Conservation (phyloP, 2,888 invertebrate genomes). For the Mythimna impura region DNA sequence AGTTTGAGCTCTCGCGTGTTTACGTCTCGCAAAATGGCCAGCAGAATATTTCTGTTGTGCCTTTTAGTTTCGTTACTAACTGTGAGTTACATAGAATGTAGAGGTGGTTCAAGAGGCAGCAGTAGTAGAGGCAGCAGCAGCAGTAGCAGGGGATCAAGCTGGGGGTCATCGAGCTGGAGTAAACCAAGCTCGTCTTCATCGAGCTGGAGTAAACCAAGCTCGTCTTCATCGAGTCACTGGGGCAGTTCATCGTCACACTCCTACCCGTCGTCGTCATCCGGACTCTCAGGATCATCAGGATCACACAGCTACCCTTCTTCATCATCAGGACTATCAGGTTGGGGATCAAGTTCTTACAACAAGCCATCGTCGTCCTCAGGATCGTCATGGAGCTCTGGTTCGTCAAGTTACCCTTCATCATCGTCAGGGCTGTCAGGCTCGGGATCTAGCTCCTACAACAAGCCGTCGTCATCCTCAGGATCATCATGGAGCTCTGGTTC, state of each 20-base stretch:
- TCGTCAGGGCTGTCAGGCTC: conserved; percentile 33
- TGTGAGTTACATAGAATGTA: conserved; percentile 72
- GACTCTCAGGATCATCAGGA: conserved; percentile 32
- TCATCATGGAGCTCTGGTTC: conserved; percentile 7
- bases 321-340: conserved; percentile 33
- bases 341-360: conserved; percentile 10
- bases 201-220: conserved; percentile 23
- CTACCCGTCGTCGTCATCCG: conserved; percentile 49
- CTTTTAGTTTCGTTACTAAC: conserved; percentile 75
- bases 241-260: conserved; percentile 35
- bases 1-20: conserved; percentile 62
- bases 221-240: conserved; percentile 24
- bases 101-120: conserved; percentile 64
- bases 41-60: conserved; percentile 78
- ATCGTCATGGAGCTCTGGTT: conserved; percentile 9
- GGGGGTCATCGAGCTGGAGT: conserved; percentile 57
- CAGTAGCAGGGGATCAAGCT: conserved; percentile 40
- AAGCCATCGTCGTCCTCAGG: conserved; percentile 31
- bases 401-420: conserved; percentile 32
- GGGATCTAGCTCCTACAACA: conserved; percentile 19
- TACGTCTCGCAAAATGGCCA: conserved; percentile 76
- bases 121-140: conserved; percentile 60
- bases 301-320: conserved; percentile 49
- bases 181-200: conserved; percentile 57
- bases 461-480: conserved; percentile 36